Conservation (phyloP, 2,797 vertebrate genomes). For the Tarsius wallacei region DNA sequence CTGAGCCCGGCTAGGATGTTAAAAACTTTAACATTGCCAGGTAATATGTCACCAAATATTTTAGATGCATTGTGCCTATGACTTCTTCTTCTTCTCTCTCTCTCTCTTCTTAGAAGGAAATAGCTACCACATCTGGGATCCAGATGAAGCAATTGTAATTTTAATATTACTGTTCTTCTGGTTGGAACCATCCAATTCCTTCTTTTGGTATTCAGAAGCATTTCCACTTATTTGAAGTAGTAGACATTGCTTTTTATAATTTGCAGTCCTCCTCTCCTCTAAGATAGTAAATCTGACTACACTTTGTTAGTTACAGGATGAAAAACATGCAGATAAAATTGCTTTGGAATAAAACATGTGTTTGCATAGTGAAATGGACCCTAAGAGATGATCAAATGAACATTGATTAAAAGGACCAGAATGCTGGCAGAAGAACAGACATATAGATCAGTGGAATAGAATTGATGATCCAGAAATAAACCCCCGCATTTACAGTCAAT, state of each 20-base stretch:
- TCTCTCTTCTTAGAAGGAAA: not conserved
- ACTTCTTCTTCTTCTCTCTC: not conserved
- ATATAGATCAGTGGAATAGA: slow-evolving; percentile 1
- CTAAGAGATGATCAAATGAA: not conserved
- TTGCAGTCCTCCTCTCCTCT: not conserved
- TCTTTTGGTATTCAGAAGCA: slow-evolving; percentile 28
- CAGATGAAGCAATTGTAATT: slow-evolving; percentile 46
- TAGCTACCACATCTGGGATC: slow-evolving; percentile 39
- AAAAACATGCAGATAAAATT: slow-evolving; percentile 47
- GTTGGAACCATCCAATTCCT: slow-evolving; percentile 4
- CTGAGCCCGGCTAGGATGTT: no score
- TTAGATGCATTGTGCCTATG: not conserved
- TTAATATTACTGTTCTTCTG: slow-evolving; percentile 43
- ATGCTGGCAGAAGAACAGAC: not conserved
- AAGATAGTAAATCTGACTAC: not conserved
- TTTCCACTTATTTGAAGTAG: slow-evolving; percentile 53
- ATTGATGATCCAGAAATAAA: slow-evolving; percentile 44
- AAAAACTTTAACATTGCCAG: slow-evolving; percentile 61
- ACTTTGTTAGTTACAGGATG: slow-evolving; percentile 37
- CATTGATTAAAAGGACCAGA: slow-evolving; percentile 23
- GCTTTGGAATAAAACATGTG: slow-evolving; percentile 43
- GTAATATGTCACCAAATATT: slow-evolving; percentile 52
- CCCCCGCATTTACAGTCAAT: not conserved
- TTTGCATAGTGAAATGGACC: slow-evolving; percentile 13
- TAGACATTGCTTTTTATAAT: not conserved